Conservation (phyloP, 2,797 vertebrate genomes). For the Propithecus perrieri region DNA sequence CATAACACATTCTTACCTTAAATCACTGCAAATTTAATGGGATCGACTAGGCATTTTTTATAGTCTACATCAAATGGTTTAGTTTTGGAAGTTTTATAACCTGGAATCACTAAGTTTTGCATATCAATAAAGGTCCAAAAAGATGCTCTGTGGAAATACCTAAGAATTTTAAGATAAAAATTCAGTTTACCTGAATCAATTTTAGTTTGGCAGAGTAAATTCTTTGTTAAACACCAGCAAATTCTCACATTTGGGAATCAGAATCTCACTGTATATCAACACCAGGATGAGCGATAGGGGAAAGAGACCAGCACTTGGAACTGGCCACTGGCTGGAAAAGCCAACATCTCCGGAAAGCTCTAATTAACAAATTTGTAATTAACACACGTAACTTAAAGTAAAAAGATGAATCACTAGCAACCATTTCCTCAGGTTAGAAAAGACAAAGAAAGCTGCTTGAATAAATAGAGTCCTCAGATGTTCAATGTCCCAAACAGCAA, state of each 20-base stretch:
- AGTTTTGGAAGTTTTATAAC: background rate
- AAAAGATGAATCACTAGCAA: background rate
- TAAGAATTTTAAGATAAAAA: slow-evolving; percentile 23
- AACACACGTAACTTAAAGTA: background rate
- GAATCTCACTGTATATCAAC: background rate
- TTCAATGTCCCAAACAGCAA: background rate
- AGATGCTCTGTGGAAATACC: background rate
- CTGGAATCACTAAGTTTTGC: slow-evolving; percentile 14
- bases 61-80: background rate
- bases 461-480: background rate
- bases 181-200: background rate
- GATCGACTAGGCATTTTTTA: background rate
- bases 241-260: background rate
- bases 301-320: background rate
- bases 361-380: background rate
- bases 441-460: background rate
- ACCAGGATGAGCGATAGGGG: background rate
- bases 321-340: background rate
- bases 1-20: background rate
- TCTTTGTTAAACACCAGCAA: background rate
- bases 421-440: background rate
- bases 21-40: background rate
- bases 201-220: background rate
- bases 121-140: background rate
- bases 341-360: background rate